A percentile compares a stretch with the other conserved stretches of the same genome.
These are phyloP conservation scores for Thalassophryne amazonica DNA, from an alignment of 2,797 vertebrate species.

Conservation along the genomic window DNA sequence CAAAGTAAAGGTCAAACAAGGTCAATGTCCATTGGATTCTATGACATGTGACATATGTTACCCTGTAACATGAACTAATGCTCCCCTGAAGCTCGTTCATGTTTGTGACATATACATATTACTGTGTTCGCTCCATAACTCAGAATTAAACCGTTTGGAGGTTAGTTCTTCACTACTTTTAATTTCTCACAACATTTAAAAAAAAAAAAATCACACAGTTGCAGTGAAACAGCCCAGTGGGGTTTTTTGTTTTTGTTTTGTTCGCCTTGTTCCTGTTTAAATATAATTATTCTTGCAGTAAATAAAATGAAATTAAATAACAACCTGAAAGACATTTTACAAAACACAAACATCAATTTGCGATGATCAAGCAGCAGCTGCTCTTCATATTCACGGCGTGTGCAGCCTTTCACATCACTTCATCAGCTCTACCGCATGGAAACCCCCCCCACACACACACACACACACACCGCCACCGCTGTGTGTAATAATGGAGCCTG, in stretches of 20 bases:
- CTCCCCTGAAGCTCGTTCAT: no score
- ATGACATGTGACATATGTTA: no score
- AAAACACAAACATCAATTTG: constrained; percentile 15
- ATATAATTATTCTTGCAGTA: constrained; percentile 36
- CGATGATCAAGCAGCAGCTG: constrained; percentile 17
- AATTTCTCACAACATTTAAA: constrained; percentile 43
- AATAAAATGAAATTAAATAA: constrained; percentile 30
- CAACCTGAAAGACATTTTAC: constrained; percentile 11
- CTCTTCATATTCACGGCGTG: constrained; percentile 35
- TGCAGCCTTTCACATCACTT: constrained; percentile 5
- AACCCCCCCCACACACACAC: no score
- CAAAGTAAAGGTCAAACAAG: no score
- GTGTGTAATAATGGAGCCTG: constrained; percentile 60
- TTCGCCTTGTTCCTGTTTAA: constrained; percentile 9
- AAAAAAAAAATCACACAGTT: constrained; percentile 24
- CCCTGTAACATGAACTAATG: no score
- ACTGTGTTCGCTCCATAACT: not conserved
- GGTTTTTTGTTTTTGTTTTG: constrained; percentile 1
- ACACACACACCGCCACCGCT: no score
- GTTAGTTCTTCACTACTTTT: constrained; percentile 25
- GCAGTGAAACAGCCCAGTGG: constrained; percentile 15
- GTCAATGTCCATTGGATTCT: no score
- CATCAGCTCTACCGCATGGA: constrained; percentile 36
- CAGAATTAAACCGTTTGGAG: constrained; percentile 45
- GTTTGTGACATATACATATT: no score